A percentile compares a stretch with the other conserved stretches of the same genome.
These are phyloP conservation scores for Bombus polaris DNA, from an alignment of 1,140 invertebrate genomes.

Conservation along the genomic window DNA sequence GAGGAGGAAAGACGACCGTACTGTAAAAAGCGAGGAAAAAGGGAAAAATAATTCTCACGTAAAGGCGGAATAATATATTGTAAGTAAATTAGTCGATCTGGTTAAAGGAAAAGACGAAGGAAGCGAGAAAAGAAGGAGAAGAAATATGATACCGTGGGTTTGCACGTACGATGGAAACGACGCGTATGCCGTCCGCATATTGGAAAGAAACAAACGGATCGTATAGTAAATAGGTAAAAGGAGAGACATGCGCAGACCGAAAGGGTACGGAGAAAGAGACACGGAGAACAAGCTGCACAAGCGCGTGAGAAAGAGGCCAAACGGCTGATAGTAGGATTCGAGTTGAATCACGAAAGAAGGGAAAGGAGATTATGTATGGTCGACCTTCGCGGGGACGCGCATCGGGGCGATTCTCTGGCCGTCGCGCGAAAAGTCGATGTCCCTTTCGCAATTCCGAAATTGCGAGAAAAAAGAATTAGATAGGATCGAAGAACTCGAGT, in stretches of 20 bases:
- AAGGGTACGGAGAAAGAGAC: slow-evolving; percentile 6
- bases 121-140: background rate
- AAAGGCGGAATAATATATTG: background rate
- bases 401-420: slow-evolving; percentile 3
- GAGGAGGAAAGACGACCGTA: background rate
- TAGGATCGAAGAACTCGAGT: background rate
- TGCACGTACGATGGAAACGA: slow-evolving; percentile 15
- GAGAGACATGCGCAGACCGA: background rate
- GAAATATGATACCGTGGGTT: slow-evolving; percentile 13
- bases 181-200: background rate
- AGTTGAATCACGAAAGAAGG: slow-evolving; percentile 60
- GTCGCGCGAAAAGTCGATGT: slow-evolving; percentile 29
- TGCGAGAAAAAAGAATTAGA: background rate
- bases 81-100: background rate
- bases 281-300: slow-evolving; percentile 11
- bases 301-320: slow-evolving; percentile 16
- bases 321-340: background rate
- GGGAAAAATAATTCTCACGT: background rate
- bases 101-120: background rate
- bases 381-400: slow-evolving; percentile 75
- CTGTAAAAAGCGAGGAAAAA: background rate
- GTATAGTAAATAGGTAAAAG: background rate
- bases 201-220: slow-evolving; percentile 10
- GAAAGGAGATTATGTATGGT: slow-evolving; percentile 52
- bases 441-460: slow-evolving; percentile 20